These are phyloP conservation scores for Lacerta agilis DNA, from an alignment of 2,797 vertebrate genomes.

Conservation along the genomic window DNA sequence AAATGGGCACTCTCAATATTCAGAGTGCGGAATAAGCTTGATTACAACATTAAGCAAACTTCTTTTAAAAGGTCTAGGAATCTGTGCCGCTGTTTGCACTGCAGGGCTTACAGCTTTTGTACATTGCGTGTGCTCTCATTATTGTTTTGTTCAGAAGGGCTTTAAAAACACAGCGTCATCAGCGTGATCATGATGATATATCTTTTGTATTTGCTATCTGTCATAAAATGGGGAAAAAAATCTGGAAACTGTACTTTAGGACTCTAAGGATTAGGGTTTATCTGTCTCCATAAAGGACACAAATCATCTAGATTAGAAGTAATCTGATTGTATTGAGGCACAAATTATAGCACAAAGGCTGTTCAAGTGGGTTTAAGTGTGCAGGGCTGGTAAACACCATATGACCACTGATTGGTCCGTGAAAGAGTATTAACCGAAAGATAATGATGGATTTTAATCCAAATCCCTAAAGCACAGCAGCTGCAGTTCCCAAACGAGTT, in stretches of 20 bases:
- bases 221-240: constrained; percentile 31
- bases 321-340: constrained; percentile 86
- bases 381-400: constrained; percentile 80
- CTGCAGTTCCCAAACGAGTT: constrained; percentile 78
- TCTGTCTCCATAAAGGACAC: constrained; percentile 80
- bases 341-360: constrained; percentile 82
- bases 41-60: neutral
- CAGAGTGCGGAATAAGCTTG: neutral
- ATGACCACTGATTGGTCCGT: constrained; percentile 84
- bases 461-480: constrained; percentile 82
- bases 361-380: constrained; percentile 83
- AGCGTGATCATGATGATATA: constrained; percentile 46
- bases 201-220: constrained; percentile 48
- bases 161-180: constrained; percentile 40
- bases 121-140: neutral
- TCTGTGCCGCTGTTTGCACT: constrained; percentile 25
- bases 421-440: constrained; percentile 84
- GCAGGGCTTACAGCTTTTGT: neutral
- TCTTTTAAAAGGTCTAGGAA: neutral
- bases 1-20: neutral
- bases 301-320: constrained; percentile 84
- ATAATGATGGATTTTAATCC: constrained; percentile 86
- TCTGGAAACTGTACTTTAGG: constrained; percentile 64
- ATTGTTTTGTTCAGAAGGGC: constrained; percentile 40
- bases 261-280: constrained; percentile 80